Evolutionary conservation across 1,140 invertebrate species (phyloP).

Genomic region (Aphaenogaster rudis): DNA sequence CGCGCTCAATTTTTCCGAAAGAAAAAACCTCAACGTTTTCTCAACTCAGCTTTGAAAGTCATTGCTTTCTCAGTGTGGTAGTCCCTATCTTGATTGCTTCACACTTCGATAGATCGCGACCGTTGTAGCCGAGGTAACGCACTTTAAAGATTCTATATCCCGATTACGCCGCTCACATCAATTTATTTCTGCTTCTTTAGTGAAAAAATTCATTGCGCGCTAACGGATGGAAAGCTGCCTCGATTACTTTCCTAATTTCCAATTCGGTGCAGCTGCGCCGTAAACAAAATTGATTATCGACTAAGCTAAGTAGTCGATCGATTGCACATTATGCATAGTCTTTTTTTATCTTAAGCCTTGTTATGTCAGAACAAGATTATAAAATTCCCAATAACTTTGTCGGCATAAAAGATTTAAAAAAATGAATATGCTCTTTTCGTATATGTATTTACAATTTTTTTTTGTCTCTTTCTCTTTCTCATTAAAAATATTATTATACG

Average conservation of each 20-base stretch:
- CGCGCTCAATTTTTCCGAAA: not conserved
- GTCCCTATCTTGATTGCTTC: conserved; percentile 39
- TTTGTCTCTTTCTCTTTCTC: not conserved
- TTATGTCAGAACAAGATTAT: not conserved
- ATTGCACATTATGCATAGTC: conserved; percentile 25
- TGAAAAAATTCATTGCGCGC: conserved; percentile 33
- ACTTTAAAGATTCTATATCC: conserved; percentile 24
- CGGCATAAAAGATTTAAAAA: not conserved
- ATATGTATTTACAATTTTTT: not conserved
- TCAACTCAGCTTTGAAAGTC: conserved; percentile 13
- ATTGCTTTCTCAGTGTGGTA: conserved; percentile 1
- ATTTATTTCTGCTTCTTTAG: conserved; percentile 50
- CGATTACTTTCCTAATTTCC: conserved; percentile 53
- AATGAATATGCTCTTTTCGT: not conserved
- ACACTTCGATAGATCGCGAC: conserved; percentile 26
- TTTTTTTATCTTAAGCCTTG: not conserved
- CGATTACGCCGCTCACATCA: conserved; percentile 46
- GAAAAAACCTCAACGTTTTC: conserved; percentile 11
- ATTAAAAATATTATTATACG: not conserved
- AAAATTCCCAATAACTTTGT: not conserved
- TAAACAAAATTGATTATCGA: conserved; percentile 56
- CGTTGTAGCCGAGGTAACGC: not conserved
- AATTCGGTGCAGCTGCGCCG: conserved; percentile 37
- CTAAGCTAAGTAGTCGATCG: not conserved
- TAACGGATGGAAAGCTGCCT: not conserved